Conservation (phyloP, 2,888 invertebrate species). For the Epinotia demarniana region DNA sequence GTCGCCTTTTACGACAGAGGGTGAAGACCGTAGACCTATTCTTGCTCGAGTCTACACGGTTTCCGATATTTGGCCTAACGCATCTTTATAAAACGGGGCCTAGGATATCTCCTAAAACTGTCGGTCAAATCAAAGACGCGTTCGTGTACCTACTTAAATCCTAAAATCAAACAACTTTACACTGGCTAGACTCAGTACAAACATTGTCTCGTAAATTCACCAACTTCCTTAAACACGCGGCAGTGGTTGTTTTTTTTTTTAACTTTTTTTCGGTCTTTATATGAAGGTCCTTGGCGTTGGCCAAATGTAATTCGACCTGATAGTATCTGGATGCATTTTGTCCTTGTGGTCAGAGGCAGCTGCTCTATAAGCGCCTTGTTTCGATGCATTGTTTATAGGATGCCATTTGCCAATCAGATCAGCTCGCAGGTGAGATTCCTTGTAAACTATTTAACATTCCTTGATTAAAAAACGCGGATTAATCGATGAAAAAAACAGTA, state of each 20-base stretch:
- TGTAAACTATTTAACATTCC: slow-evolving; percentile 29
- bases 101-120: neutral
- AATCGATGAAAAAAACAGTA: slow-evolving; percentile 32
- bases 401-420: slow-evolving; percentile 48
- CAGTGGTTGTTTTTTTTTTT: slow-evolving; percentile 38
- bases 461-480: slow-evolving; percentile 16
- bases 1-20: too few species aligned
- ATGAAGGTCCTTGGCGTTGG: slow-evolving; percentile 62
- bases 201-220: slow-evolving; percentile 60
- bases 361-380: slow-evolving; percentile 72
- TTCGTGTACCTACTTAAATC: slow-evolving; percentile 2
- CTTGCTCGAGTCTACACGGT: too few species aligned
- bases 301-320: slow-evolving; percentile 82
- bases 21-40: too few species aligned
- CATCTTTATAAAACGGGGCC: neutral
- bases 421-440: slow-evolving; percentile 35
- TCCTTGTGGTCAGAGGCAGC: slow-evolving; percentile 81
- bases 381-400: slow-evolving; percentile 73
- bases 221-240: slow-evolving; percentile 65
- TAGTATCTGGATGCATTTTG: slow-evolving; percentile 81
- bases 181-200: slow-evolving; percentile 46
- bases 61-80: neutral
- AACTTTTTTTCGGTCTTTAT: slow-evolving; percentile 67
- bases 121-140: slow-evolving; percentile 28
- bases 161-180: slow-evolving; percentile 37